phyloP scores from a whole-genome alignment of 2,888 invertebrate species.

The Mythimna lalbum region DNA sequence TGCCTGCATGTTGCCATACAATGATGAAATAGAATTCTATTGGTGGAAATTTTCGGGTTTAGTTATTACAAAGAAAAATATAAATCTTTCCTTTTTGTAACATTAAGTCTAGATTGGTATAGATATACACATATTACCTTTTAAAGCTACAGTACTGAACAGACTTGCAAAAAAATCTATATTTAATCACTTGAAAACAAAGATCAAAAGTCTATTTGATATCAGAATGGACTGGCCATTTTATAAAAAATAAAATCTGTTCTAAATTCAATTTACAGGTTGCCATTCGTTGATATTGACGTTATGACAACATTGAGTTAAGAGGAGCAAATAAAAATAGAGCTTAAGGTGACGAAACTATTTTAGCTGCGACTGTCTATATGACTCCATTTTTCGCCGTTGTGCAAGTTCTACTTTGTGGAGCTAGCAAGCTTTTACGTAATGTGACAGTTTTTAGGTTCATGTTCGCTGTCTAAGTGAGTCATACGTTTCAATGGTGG shows the following conservation, averaged over 20 bases:
- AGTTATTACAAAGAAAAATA: too few species aligned
- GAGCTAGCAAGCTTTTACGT: conserved; percentile 52
- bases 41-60: too few species aligned
- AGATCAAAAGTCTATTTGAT: neutral
- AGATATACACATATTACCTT: neutral
- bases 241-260: neutral
- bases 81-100: too few species aligned
- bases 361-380: neutral
- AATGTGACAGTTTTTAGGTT: conserved; percentile 48
- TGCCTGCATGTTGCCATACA: too few species aligned
- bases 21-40: too few species aligned
- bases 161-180: neutral
- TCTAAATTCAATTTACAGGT: neutral
- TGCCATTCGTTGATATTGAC: neutral
- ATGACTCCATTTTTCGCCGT: conserved; percentile 52
- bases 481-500: conserved; percentile 48
- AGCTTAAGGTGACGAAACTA: neutral
- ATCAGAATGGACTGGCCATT: neutral
- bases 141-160: neutral
- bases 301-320: neutral
- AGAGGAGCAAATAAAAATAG: neutral
- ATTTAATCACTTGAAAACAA: neutral
- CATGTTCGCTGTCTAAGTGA: conserved; percentile 46
- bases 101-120: too few species aligned
- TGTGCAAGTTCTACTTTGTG: conserved; percentile 45